Evolutionary conservation across 2,888 invertebrate genomes (phyloP), one percentile per base, ranked within the genome.

Genomic region (Harpagoxenus sublaevis): DNA sequence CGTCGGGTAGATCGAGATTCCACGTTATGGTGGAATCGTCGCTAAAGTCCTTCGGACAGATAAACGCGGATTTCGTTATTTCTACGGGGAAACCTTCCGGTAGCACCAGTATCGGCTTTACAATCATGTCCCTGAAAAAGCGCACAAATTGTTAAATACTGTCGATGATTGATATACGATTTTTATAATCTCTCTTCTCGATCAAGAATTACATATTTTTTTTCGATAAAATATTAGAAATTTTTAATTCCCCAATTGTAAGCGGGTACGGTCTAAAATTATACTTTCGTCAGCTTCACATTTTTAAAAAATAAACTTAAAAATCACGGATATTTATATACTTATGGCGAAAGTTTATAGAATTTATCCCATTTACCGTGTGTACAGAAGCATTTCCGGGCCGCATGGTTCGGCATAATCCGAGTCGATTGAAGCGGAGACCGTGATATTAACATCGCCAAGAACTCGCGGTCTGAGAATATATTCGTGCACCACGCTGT

Each of bases 81-180:
- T 96, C 96, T 4, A 96, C 95, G 0, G 96, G 96, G 45, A 97
- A 96, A 2, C 98, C 98, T 95, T 98, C 98, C 0, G 97, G 96
- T 91, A 97, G 96, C 0, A 97, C 96, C 10, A 95, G 92, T 18
- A 97, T 95, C 15, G 96, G 95, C 88, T 97, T 97, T 2, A 96
- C 95, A 5, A 97, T 96, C 83, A 96, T 96, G 91, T 97, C 97
- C 95, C 96, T 90, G 87, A 57, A 84, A 84, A 53, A 71, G 75
- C 28, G 15, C 53, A 65, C 15, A 3, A 39, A 66, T 42, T 53
- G 48, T n/a, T 35, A 48, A 66, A 68, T 8, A 57, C 12, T 55
- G 31, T 63, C 18, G 15, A 48, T n/a, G 9, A 2, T 55, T 18
- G 6, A 42, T 53, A 0, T 12, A 70, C 15, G 23, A 51, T 79